Evolutionary conservation across 2,888 invertebrate species (phyloP), one percentile per base, ranked within the genome.

Genomic region (Drosophila recens): DNA sequence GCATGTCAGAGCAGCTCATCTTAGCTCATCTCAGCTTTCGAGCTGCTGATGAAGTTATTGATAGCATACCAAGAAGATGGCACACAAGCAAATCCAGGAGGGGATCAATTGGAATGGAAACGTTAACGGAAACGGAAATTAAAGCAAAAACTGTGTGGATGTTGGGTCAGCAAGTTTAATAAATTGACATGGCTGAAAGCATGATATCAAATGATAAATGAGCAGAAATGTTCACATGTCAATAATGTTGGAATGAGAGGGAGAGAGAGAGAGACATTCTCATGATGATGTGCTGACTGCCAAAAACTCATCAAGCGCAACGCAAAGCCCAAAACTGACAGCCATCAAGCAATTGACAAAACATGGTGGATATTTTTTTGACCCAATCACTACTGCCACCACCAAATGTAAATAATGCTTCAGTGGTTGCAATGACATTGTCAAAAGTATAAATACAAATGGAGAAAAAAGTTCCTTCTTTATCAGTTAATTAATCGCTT

Each of bases 401-500:
- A 27, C 36, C 43, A 33, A 54, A 40, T 9, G 63, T 17, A 38
- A 38, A 45, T 13, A 61, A 53, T 27, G 38, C 30, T 56, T 20
- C n/a, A 42, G 51, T 64, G 67, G 49, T 88, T 80, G 79, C 72
- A 88, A 57, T 86, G 79, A 74, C 86, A 86, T 88, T 84, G 82
- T 48, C 48, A 40, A 65, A 67, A 58, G 27, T 38, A 42, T 40
- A 23, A 10, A 57, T 20, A 23, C 5, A 49, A 40, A 42, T 8
- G 49, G 49, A 45, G 66, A 33, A 57, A 58, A 67, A 51, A 13
- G 30, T 30, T 72, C 10, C 23, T 67, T 67, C 38, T 65, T 83
- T 88, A 84, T 84, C 84, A 84, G 84, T 86, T 87, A 84, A 84
- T 88, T 88, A 84, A 84, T 84, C 82, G 80, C 36, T 66, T 67